phyloP scores from a whole-genome alignment of 2,888 invertebrate genomes.

The Papilio protenor region DNA sequence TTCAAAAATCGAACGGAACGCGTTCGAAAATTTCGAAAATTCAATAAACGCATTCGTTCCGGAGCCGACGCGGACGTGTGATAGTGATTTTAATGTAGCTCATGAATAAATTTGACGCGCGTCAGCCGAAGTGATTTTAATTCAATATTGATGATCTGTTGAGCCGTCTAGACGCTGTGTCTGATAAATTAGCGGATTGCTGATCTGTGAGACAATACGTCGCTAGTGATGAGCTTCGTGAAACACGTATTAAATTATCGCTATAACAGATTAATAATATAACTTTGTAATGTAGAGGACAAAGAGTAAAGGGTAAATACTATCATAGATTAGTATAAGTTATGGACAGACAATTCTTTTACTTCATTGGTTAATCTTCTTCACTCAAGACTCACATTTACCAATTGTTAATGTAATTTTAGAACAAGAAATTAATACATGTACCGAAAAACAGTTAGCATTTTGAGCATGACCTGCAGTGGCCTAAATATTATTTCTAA shows the following conservation, averaged over 20 bases:
- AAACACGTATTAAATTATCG: background rate
- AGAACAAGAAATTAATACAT: background rate
- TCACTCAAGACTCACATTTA: background rate
- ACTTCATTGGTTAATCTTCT: too few relatives aligned
- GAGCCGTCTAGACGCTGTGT: conserved; percentile 29
- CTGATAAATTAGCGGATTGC: conserved; percentile 29
- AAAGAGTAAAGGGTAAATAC: background rate
- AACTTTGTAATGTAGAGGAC: background rate
- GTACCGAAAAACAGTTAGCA: background rate
- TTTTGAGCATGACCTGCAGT: background rate
- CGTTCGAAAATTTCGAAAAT: conserved; percentile 18
- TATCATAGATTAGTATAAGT: background rate
- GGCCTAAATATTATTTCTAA: conserved; percentile 4
- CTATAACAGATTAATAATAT: background rate
- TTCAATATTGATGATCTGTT: conserved; percentile 34
- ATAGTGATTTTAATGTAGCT: conserved; percentile 33
- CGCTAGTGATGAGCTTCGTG: background rate
- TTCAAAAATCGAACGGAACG: conserved; percentile 39
- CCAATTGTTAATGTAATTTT: background rate
- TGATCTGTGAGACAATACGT: conserved; percentile 17
- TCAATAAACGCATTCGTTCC: conserved; percentile 27
- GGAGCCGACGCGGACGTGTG: background rate
- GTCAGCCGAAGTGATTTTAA: conserved; percentile 14
- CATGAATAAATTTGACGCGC: conserved; percentile 36
- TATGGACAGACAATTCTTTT: background rate